phyloP scores from a whole-genome alignment of 64 coral and sea anemone species.

The Stylophora pistillata region DNA sequence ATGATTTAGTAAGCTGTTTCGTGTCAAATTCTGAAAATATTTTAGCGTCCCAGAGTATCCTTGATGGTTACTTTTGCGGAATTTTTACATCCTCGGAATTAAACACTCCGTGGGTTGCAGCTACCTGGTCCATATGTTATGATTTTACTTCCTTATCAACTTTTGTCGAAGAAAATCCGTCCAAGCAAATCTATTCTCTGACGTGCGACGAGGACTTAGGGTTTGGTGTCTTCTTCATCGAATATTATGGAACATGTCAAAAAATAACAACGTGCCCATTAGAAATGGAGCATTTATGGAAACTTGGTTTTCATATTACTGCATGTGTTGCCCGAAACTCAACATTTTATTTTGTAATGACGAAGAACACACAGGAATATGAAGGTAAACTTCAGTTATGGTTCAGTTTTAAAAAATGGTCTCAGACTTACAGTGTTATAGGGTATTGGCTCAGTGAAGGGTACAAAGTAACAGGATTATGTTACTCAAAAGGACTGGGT shows the following conservation, averaged over 20 bases:
- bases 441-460: not conserved
- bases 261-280: not conserved
- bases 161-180: not conserved
- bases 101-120: not conserved
- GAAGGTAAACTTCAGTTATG: not conserved
- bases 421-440: not conserved
- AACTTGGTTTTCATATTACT: not conserved
- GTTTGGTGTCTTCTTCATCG: slow-evolving; percentile 10
- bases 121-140: not conserved
- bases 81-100: not conserved
- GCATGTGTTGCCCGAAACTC: not conserved
- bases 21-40: not conserved
- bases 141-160: not conserved
- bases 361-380: slow-evolving; percentile 20
- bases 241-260: not conserved
- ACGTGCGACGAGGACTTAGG: slow-evolving; percentile 10
- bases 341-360: slow-evolving; percentile 23
- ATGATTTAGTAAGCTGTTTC: not conserved
- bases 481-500: not conserved
- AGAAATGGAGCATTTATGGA: not conserved
- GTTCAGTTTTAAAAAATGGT: not conserved
- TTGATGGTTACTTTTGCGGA: not conserved
- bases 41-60: not conserved
- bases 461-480: not conserved
- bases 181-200: not conserved